These are phyloP conservation scores for Nylanderia fulva DNA, from an alignment of 1,140 invertebrate species.

Conservation along the genomic window DNA sequence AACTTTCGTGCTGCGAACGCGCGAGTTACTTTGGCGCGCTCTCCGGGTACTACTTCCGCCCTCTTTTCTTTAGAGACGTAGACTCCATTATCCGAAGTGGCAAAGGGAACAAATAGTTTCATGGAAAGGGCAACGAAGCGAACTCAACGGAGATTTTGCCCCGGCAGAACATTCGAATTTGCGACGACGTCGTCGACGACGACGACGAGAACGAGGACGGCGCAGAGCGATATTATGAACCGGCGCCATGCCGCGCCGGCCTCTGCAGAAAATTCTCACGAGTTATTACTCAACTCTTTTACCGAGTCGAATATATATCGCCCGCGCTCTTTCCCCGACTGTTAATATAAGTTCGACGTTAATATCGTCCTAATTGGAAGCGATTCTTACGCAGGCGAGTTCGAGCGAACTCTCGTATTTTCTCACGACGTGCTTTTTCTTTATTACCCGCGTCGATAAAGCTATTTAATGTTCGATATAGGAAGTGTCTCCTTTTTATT, in stretches of 20 bases:
- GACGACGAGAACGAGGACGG: not conserved
- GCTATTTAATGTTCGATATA: not conserved
- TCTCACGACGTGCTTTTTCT: not conserved
- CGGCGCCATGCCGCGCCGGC: not conserved
- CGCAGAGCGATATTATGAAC: slow-evolving; percentile 51
- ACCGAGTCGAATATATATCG: slow-evolving; percentile 34
- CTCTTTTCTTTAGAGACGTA: slow-evolving; percentile 56
- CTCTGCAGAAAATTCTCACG: slow-evolving; percentile 44
- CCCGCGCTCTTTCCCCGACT: slow-evolving; percentile 37
- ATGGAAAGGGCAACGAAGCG: slow-evolving; percentile 56
- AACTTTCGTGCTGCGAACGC: slow-evolving; percentile 58
- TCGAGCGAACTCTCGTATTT: slow-evolving; percentile 38
- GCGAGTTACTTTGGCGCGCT: slow-evolving; percentile 54
- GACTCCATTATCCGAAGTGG: slow-evolving; percentile 62
- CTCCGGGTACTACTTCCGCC: slow-evolving; percentile 27
- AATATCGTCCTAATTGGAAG: slow-evolving; percentile 49
- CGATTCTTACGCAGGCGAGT: slow-evolving; percentile 46
- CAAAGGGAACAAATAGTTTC: slow-evolving; percentile 61
- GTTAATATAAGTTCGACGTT: slow-evolving; percentile 52
- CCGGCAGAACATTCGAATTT: slow-evolving; percentile 50
- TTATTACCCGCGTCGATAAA: slow-evolving; percentile 14
- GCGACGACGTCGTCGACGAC: slow-evolving; percentile 23
- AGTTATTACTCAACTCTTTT: slow-evolving; percentile 62
- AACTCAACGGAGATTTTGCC: slow-evolving; percentile 45
- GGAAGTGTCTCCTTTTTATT: not conserved